These are phyloP conservation scores for Chiridota heheva DNA, from an alignment of 35 echinoderm and acorn worm species.

Conservation along the genomic window DNA sequence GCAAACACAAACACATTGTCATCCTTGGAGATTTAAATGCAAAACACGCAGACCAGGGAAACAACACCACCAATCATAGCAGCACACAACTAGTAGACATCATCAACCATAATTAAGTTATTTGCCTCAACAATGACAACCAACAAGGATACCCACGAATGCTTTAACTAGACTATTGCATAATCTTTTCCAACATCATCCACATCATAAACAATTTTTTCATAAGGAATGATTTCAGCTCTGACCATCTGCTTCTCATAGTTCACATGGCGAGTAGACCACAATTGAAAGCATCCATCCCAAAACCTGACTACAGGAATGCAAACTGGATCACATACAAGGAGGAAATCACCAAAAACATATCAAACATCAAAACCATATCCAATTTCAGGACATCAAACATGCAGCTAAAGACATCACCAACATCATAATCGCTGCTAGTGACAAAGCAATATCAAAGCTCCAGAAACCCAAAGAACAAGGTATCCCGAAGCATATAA, in stretches of 20 bases:
- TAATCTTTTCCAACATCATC: background rate
- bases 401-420: background rate
- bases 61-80: background rate
- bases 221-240: background rate
- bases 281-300: background rate
- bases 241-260: slow-evolving; percentile 7
- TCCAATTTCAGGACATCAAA: background rate
- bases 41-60: background rate
- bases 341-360: background rate
- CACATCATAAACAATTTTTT: background rate
- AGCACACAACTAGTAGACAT: background rate
- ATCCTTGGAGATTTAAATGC: too few relatives aligned
- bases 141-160: too few relatives aligned
- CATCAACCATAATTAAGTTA: background rate
- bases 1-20: slow-evolving; percentile 1
- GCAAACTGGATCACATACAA: slow-evolving; percentile 10
- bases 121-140: slow-evolving; percentile 16
- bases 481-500: background rate
- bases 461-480: background rate
- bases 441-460: background rate
- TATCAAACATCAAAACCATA: background rate
- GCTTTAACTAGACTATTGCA: too few relatives aligned
- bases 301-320: background rate
- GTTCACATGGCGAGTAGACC: background rate
- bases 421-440: background rate